A percentile compares a stretch with the other conserved stretches of the same genome.
These are phyloP conservation scores for Campodea augens DNA, from an alignment of 1,140 invertebrate species.

Conservation along the genomic window DNA sequence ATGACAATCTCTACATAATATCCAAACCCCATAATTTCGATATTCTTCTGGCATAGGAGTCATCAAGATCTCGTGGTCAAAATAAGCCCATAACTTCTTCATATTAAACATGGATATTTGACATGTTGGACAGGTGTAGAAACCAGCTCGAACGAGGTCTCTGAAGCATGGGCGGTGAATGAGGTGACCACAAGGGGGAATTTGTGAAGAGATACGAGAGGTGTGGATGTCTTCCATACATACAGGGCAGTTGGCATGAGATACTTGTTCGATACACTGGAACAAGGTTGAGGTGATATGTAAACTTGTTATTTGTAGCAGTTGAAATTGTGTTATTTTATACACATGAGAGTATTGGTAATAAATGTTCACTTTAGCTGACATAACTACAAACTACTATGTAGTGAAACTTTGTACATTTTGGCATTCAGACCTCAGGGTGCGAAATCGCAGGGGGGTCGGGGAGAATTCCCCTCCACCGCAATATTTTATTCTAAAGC, in stretches of 20 bases:
- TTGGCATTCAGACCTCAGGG: background rate
- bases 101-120: constrained; percentile 67
- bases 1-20: constrained; percentile 75
- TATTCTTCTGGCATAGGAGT: constrained; percentile 69
- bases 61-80: constrained; percentile 55
- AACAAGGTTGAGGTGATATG: too few relatives aligned
- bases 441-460: background rate
- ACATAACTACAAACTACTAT: too few relatives aligned
- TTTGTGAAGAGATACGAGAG: constrained; percentile 63
- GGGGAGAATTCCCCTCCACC: too few relatives aligned
- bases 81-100: constrained; percentile 51
- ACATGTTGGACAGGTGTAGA: constrained; percentile 72
- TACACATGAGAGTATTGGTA: too few relatives aligned
- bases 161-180: constrained; percentile 63
- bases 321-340: too few relatives aligned
- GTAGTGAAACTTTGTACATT: constrained; percentile 9
- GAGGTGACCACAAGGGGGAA: constrained; percentile 67
- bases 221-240: constrained; percentile 77
- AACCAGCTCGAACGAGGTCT: constrained; percentile 49
- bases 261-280: constrained; percentile 73
- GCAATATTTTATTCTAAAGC: too few relatives aligned
- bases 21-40: constrained; percentile 49
- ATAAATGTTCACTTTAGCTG: too few relatives aligned
- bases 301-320: background rate
- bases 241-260: constrained; percentile 64